Evolutionary conservation across 2,113 vertebrate genomes (phyloP), one percentile per base, ranked within the genome.

Genomic region (Solea senegalensis): DNA sequence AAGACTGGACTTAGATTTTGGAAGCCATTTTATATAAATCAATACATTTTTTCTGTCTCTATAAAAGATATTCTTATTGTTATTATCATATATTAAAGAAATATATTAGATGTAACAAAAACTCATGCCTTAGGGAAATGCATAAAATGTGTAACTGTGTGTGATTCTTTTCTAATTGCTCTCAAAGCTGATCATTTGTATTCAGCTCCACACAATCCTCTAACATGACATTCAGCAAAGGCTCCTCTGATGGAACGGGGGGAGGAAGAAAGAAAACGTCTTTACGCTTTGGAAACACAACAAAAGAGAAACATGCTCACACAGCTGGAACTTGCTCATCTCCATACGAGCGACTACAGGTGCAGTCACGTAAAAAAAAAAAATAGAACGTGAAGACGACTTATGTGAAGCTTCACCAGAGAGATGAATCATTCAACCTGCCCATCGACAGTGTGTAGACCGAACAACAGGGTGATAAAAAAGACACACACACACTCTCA

Each of bases 321-420:
- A 53, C 62, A 56, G 49, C 8, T 28, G 26, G 58, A 80, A 75
- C 58, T 78, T 69, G 63, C 16, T 21, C 12, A 15, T 68, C 41
- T 60, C 5, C 56, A 13, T 53, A 77, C 11, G 66, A 62, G 76
- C 58, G 3, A 45, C 44, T 45, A 58, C 71, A 54, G 71, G 71
- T 13, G 53, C 27, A 43, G 13, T 53, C 49, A 69, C 65, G 9
- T 48, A 11, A 48, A 14, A 48, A 11, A 48, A 11, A 13, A 14
- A 48, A 13, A 44, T 7, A 44, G 10, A 10, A 45, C 44, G 14
- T 13, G 1, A 70, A 76, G 86, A 1, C 49, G 60, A 61, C 76
- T 78, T 64, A 86, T 82, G 39, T 72, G 54, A 80, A 63, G 82
- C 72, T 74, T 73, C 72, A 73, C 61, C 76, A 11, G 55, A 81